Percentiles rank a stretch among this genome's conserved stretches.
Conservation (phyloP, 92 coral and sea anemone species). For the Pocillopora grandis region DNA sequence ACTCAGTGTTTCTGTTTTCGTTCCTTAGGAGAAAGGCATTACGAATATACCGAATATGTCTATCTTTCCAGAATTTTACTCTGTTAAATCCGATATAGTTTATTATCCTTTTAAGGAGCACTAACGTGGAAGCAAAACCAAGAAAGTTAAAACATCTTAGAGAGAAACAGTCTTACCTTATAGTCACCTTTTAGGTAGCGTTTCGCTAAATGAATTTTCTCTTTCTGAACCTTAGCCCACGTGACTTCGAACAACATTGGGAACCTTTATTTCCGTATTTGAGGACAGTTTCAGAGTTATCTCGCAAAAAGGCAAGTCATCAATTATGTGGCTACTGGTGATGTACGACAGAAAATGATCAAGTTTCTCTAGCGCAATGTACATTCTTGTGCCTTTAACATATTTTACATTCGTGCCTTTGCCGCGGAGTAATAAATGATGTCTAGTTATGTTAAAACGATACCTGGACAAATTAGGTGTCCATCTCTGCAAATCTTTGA, state of each 20-base stretch:
- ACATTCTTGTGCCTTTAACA: slow-evolving; percentile 41
- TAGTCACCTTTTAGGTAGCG: slow-evolving; percentile 22
- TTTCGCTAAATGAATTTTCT: slow-evolving; percentile 17
- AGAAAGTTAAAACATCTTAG: too few relatives aligned
- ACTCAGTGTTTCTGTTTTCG: too few relatives aligned
- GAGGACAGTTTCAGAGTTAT: slow-evolving; percentile 39
- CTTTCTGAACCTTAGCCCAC: slow-evolving; percentile 28
- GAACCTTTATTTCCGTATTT: slow-evolving; percentile 42
- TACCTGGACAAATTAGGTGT: too few relatives aligned
- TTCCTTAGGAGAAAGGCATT: too few relatives aligned
- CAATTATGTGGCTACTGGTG: slow-evolving; percentile 33
- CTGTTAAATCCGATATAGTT: not conserved
- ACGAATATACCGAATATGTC: too few relatives aligned
- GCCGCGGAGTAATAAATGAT: slow-evolving; percentile 37
- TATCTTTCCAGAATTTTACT: too few relatives aligned
- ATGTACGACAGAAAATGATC: slow-evolving; percentile 55
- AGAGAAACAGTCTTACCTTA: not conserved
- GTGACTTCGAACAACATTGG: not conserved
- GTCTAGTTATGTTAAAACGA: slow-evolving; percentile 34
- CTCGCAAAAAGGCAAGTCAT: not conserved
- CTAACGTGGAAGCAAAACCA: too few relatives aligned
- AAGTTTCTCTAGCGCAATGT: slow-evolving; percentile 46
- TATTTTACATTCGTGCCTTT: slow-evolving; percentile 38
- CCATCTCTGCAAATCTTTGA: slow-evolving; percentile 32
- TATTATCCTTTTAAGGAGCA: not conserved